Base-by-base conservation (phyloP, 2,797 vertebrate species). In the Coregonus ussuriensis region DNA sequence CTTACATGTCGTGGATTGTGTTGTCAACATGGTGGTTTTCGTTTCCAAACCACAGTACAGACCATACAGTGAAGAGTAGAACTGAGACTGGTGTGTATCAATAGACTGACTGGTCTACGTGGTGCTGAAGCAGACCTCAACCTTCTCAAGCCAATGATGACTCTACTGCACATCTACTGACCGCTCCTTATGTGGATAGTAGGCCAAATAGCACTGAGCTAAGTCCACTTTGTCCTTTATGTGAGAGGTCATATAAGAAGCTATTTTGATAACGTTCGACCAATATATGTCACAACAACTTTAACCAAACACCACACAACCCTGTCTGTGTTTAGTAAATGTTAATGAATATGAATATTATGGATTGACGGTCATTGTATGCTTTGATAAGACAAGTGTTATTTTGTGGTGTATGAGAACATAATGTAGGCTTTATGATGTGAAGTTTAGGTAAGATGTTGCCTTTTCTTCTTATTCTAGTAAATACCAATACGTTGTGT, bases 21-120 rank as follows among this genome's bases (percentile, higher is more conserved):
- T 94, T 97, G 98, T 97, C 93, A 96, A 95, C 92, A 94, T 95
- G 96, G 96, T 96, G 97, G 96, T 95, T 96, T 95, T 95, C 93
- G 93, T 90, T 94, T 92, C 92, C 93, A 92, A 92, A 92, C 89
- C 88, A 84, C 89, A 91, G 92, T 90, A 90, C 89, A 88, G 88
- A 92, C 86, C 92, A 89, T 93, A 91, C 18, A 77, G 89, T 92
- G 88, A 92, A 85, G 87, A 85, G 87, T 89, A 83, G 74, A 89
- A 76, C 86, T 91, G 88, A 86, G 85, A 72, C 85, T 85, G 84
- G 89, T 85, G 41, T 80, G 83, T 84, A 88, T 87, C 85, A 85
- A 90, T 74, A 84, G 90, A 93, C 89, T 91, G 91, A 90, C 71
- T 29, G 11, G 9, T 47, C 41, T 47, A 47, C 9, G 52, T 29